phyloP scores from a whole-genome alignment of 1,140 invertebrate species.

The Pseudachorutes palmiensis region DNA sequence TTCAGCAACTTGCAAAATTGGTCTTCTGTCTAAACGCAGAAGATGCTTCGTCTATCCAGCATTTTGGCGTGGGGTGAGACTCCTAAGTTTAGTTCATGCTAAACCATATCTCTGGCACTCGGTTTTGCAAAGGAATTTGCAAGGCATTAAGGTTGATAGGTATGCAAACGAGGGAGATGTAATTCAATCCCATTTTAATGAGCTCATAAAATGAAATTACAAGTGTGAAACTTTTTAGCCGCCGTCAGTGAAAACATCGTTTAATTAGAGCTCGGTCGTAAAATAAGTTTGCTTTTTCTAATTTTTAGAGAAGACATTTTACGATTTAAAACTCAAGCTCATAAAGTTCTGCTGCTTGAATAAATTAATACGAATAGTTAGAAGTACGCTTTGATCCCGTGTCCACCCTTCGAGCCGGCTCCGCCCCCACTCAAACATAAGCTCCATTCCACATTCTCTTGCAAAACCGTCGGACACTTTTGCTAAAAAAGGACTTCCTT shows the following conservation, averaged over 20 bases:
- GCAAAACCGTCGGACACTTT: not conserved
- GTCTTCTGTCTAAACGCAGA: not conserved
- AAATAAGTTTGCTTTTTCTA: constrained; percentile 2
- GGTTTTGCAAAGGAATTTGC: not conserved
- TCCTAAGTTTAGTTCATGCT: too few species aligned
- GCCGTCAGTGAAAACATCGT: not conserved
- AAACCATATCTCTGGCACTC: too few species aligned
- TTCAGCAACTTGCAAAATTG: constrained; percentile 8
- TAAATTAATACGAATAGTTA: too few species aligned
- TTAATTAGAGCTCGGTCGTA: constrained; percentile 3
- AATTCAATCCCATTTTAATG: constrained; percentile 10
- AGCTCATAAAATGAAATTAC: not conserved
- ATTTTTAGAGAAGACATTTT: not conserved
- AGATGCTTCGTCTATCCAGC: not conserved
- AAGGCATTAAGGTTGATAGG: not conserved
- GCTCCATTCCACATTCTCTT: not conserved
- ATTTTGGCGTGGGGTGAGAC: too few species aligned
- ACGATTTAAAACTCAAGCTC: not conserved
- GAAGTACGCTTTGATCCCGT: too few species aligned
- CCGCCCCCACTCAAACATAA: not conserved
- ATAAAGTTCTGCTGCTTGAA: not conserved
- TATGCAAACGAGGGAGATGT: constrained; percentile 11
- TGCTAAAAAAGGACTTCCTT: not conserved
- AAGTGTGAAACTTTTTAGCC: constrained; percentile 10
- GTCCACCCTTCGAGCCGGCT: too few species aligned